Conservation (phyloP, 2,797 vertebrate species). For the Pelobates cultripes region DNA sequence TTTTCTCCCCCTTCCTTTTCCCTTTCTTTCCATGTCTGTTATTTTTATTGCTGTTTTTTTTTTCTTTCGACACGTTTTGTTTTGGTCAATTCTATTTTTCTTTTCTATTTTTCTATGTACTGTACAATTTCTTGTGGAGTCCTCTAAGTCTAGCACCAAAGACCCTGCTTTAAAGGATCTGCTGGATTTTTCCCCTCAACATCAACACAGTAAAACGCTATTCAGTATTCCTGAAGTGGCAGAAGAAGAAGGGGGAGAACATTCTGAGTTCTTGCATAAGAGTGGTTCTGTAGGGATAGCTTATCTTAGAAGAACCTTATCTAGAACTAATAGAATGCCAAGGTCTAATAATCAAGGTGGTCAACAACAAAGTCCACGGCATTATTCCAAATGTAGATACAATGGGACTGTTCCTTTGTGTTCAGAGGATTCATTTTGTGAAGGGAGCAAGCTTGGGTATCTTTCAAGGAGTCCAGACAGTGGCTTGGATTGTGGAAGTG, state of each 20-base stretch:
- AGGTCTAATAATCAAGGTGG: conserved; percentile 68
- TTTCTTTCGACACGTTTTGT: conserved; percentile 55
- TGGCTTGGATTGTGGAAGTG: conserved; percentile 92
- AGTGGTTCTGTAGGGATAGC: conserved; percentile 62
- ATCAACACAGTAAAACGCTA: conserved; percentile 86
- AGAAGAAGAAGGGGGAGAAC: conserved; percentile 80
- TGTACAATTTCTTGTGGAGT: conserved; percentile 80
- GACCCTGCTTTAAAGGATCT: conserved; percentile 85
- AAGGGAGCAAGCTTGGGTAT: conserved; percentile 70
- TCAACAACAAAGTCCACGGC: conserved; percentile 64
- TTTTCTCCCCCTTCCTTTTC: conserved; percentile 77
- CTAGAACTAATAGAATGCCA: conserved; percentile 54
- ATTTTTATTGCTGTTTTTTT: conserved; percentile 71
- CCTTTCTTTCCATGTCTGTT: conserved; percentile 74
- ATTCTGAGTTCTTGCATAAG: conserved; percentile 61
- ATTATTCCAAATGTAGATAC: conserved; percentile 70
- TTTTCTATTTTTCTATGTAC: conserved; percentile 68
- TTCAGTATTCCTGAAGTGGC: conserved; percentile 98
- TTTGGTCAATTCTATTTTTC: conserved; percentile 40
- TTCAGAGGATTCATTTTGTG: conserved; percentile 68
- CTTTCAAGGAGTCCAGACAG: conserved; percentile 91
- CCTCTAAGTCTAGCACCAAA: conserved; percentile 79
- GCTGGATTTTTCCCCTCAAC: conserved; percentile 84
- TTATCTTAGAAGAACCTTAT: conserved; percentile 55
- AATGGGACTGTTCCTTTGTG: conserved; percentile 67